These are phyloP conservation scores for Laodelphax striatellus DNA, from an alignment of 1,140 invertebrate genomes.

Conservation along the genomic window DNA sequence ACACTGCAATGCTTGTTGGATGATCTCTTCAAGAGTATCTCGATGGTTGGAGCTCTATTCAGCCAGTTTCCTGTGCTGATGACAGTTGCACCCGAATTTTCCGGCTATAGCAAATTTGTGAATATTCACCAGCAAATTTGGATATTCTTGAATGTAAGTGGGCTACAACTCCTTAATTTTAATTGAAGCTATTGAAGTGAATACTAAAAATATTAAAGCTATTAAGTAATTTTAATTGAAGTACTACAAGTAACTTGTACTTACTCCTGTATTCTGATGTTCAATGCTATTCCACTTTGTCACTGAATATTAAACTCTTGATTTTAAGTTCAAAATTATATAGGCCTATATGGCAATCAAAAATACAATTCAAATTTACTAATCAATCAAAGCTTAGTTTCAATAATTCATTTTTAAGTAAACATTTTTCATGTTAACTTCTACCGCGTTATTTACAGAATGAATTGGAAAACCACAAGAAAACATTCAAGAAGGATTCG, in stretches of 20 bases:
- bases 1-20: slow-evolving; percentile 53
- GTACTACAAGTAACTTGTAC: no score
- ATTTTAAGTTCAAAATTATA: no score
- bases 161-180: no score
- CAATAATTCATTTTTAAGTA: neutral
- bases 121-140: slow-evolving; percentile 55
- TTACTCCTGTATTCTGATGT: no score
- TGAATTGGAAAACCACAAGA: slow-evolving; percentile 62
- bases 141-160: slow-evolving; percentile 45
- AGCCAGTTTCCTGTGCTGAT: slow-evolving; percentile 66
- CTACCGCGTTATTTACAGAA: slow-evolving; percentile 30
- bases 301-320: no score
- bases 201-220: no score
- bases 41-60: slow-evolving; percentile 65
- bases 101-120: slow-evolving; percentile 62
- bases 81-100: slow-evolving; percentile 57
- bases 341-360: no score
- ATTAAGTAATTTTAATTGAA: no score
- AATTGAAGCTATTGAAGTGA: no score
- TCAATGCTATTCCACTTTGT: no score
- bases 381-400: neutral
- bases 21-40: slow-evolving; percentile 54
- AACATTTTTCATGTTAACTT: neutral
- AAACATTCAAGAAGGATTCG: slow-evolving; percentile 44
- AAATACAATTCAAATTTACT: no score